Percentiles rank a stretch among this genome's conserved stretches.
Evolutionary conservation across 1,140 invertebrate species (phyloP).

Genomic region (Whitmania pigra): DNA sequence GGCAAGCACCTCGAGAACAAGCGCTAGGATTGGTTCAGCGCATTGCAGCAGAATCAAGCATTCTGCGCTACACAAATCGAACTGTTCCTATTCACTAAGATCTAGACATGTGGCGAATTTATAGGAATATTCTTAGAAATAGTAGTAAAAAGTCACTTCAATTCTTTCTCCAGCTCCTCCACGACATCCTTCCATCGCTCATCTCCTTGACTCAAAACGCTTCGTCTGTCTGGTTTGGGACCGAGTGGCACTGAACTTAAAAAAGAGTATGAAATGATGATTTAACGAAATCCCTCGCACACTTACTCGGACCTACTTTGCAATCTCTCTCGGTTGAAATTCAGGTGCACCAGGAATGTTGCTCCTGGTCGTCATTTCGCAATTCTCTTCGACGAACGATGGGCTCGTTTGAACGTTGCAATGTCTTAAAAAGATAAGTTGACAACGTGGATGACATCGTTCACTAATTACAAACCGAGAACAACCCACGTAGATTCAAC

Average conservation of each 20-base stretch:
- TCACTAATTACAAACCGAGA: background rate
- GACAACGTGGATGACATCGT: background rate
- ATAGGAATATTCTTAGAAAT: too few species aligned
- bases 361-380: conserved; percentile 1
- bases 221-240: conserved; percentile 19
- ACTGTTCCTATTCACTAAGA: too few species aligned
- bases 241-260: background rate
- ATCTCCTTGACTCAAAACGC: conserved; percentile 22
- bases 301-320: background rate
- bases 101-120: too few species aligned
- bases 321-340: background rate
- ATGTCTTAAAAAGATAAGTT: conserved; percentile 2
- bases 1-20: too few species aligned
- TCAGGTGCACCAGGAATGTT: background rate
- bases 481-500: background rate
- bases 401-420: conserved; percentile 5
- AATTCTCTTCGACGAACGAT: conserved; percentile 9
- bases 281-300: too few species aligned
- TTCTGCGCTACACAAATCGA: too few species aligned
- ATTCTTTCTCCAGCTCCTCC: conserved; percentile 24
- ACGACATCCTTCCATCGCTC: conserved; percentile 26
- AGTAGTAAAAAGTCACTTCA: conserved; percentile 14
- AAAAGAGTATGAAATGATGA: too few species aligned
- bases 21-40: too few species aligned
- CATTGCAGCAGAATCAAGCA: too few species aligned